Percentiles rank a stretch among this genome's conserved stretches.
These are phyloP conservation scores for Caradrina clavipalpis DNA, from an alignment of 2,888 invertebrate genomes.

Conservation along the genomic window DNA sequence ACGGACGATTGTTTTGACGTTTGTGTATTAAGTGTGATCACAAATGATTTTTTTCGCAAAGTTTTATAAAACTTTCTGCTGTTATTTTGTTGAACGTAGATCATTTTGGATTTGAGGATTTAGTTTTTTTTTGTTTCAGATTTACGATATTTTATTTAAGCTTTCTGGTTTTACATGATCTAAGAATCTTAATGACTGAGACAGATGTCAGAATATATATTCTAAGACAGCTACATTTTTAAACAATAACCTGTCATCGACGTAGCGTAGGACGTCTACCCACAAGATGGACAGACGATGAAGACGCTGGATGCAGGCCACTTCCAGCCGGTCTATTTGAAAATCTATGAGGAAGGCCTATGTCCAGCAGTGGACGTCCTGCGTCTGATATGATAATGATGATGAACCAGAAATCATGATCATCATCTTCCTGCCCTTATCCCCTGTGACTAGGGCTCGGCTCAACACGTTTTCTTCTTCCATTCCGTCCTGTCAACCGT, in stretches of 20 bases:
- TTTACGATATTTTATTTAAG: background rate
- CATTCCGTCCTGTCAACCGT: too few relatives aligned
- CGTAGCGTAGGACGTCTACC: too few relatives aligned
- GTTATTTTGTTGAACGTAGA: slow-evolving; percentile 7
- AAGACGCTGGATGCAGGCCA: too few relatives aligned
- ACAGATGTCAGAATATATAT: background rate
- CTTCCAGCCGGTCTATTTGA: too few relatives aligned
- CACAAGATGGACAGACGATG: too few relatives aligned
- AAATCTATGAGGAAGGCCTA: too few relatives aligned
- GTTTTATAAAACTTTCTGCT: slow-evolving; percentile 12
- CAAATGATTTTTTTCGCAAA: slow-evolving; percentile 14
- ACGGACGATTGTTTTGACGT: slow-evolving; percentile 56
- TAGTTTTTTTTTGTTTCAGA: slow-evolving; percentile 3
- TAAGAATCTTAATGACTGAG: background rate
- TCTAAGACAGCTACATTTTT: background rate
- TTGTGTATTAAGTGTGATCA: slow-evolving; percentile 49
- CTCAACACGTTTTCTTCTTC: too few relatives aligned
- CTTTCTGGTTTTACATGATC: background rate
- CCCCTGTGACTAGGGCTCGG: too few relatives aligned
- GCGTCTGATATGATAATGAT: too few relatives aligned
- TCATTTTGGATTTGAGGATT: slow-evolving; percentile 13
- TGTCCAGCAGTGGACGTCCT: too few relatives aligned
- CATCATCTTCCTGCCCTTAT: too few relatives aligned
- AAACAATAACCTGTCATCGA: background rate
- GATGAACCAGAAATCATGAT: too few relatives aligned